Evolutionary conservation across 2,113 vertebrate species (phyloP).

Genomic region (Rhipidura dahli): DNA sequence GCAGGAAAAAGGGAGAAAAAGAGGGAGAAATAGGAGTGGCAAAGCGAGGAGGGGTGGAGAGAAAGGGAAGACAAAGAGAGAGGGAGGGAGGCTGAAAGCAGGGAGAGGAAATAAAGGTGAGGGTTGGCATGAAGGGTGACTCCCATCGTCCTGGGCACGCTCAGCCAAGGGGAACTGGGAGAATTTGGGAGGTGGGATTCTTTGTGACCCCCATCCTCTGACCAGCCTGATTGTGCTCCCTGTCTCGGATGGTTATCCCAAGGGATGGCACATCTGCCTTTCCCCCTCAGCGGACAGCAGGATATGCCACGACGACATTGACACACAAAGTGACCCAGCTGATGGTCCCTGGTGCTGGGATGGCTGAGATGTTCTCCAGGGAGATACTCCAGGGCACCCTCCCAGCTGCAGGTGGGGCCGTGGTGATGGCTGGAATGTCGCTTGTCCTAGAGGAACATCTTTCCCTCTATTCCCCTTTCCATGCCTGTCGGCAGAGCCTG

Average conservation of each 20-base stretch:
- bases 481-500: not conserved
- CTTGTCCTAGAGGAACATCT: not conserved
- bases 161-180: not conserved
- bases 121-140: not conserved
- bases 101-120: not conserved
- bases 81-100: not conserved
- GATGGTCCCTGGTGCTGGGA: not conserved
- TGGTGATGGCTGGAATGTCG: not conserved
- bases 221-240: not conserved
- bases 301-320: accelerated
- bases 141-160: accelerated
- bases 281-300: accelerated
- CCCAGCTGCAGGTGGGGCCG: not conserved
- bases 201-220: accelerated
- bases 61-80: not conserved
- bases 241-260: not conserved
- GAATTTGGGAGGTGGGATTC: not conserved
- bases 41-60: not conserved
- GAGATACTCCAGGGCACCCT: not conserved
- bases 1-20: not conserved
- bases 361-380: not conserved
- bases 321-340: not conserved
- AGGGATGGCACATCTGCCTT: not conserved
- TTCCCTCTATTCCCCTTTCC: not conserved
- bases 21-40: not conserved